phyloP scores from a whole-genome alignment of 2,888 invertebrate species.

The Heliconius ethilla region DNA sequence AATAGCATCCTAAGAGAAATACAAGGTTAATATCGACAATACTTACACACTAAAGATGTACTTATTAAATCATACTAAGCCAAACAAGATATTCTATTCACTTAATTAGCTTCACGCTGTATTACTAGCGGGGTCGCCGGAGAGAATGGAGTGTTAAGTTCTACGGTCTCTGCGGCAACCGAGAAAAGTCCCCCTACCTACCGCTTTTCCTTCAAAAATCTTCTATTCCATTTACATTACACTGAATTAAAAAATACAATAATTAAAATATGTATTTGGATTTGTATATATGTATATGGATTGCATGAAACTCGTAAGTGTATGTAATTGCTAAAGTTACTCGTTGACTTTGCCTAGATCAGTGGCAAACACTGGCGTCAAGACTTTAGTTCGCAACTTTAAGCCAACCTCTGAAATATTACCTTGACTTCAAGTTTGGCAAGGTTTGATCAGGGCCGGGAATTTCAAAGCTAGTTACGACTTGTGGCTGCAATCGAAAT shows the following conservation, averaged over 20 bases:
- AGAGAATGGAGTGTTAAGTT: too few species aligned
- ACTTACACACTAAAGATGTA: background rate
- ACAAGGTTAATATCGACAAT: background rate
- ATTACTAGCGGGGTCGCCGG: too few species aligned
- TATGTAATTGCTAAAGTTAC: constrained; percentile 40
- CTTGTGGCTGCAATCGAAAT: background rate
- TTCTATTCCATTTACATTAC: background rate
- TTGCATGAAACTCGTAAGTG: constrained; percentile 25
- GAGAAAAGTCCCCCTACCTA: too few species aligned
- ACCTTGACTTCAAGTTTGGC: constrained; percentile 30
- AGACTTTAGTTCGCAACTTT: constrained; percentile 34
- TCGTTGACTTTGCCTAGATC: constrained; percentile 29
- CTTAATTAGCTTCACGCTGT: too few species aligned
- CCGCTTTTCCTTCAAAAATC: too few species aligned
- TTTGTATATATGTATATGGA: background rate
- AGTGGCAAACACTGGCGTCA: constrained; percentile 32
- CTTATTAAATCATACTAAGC: background rate
- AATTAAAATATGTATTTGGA: background rate
- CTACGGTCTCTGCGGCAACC: too few species aligned
- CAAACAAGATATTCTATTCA: background rate
- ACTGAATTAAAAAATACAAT: background rate
- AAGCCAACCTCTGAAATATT: constrained; percentile 39
- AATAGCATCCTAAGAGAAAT: background rate
- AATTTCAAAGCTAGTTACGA: constrained; percentile 25
- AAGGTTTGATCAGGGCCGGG: constrained; percentile 25